Evolutionary conservation across 2,113 vertebrate genomes (phyloP).

Genomic region (Thamnophis sirtalis): DNA sequence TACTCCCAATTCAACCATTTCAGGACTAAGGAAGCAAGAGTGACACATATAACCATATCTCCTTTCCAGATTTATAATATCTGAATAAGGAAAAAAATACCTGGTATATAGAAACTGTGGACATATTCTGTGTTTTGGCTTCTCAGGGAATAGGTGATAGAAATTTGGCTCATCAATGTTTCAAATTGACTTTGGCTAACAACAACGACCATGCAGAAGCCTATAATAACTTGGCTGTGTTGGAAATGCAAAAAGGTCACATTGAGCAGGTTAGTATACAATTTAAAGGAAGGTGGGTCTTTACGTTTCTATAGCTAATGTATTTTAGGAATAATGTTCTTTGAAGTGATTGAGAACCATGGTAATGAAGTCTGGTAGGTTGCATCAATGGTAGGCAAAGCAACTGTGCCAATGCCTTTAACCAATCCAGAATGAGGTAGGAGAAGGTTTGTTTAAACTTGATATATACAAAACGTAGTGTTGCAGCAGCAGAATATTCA

Average conservation of each 20-base stretch:
- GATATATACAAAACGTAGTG: not conserved
- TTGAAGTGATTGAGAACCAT: not conserved
- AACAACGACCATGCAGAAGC: conserved; percentile 90
- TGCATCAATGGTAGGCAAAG: not conserved
- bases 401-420: not conserved
- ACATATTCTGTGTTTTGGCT: not conserved
- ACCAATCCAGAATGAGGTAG: not conserved
- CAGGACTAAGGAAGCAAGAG: not conserved
- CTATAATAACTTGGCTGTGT: conserved; percentile 93
- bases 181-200: conserved; percentile 85
- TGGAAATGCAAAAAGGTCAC: conserved; percentile 88
- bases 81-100: not conserved
- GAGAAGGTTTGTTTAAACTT: not conserved
- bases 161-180: conserved; percentile 89
- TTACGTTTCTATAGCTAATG: not conserved
- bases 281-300: not conserved
- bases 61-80: not conserved
- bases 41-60: not conserved
- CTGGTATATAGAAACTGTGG: not conserved
- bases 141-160: conserved; percentile 86
- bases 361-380: not conserved
- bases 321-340: not conserved
- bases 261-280: conserved; percentile 82
- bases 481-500: not conserved
- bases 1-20: not conserved